A percentile compares a stretch with the other conserved stretches of the same genome.
These are phyloP conservation scores for Melieria picta DNA, from an alignment of 2,888 invertebrate species.

Conservation along the genomic window DNA sequence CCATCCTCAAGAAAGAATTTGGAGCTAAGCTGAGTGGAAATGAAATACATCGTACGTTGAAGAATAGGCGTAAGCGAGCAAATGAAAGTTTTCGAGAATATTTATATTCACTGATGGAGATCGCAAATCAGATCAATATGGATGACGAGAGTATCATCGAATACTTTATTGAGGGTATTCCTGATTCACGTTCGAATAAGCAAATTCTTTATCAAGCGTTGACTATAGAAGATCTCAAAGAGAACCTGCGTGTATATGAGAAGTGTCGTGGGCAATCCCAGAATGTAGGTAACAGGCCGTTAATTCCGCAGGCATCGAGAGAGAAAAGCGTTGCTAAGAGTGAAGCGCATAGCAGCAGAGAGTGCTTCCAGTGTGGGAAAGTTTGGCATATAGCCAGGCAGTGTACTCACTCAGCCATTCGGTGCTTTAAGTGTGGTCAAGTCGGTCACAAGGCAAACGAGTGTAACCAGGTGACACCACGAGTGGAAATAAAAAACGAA, in stretches of 20 bases:
- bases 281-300: background rate
- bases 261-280: conserved; percentile 19
- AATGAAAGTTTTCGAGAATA: conserved; percentile 33
- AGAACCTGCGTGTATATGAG: conserved; percentile 34
- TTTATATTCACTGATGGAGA: conserved; percentile 35
- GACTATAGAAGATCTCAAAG: conserved; percentile 33
- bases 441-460: conserved; percentile 4
- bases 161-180: conserved; percentile 39
- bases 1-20: conserved; percentile 22
- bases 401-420: conserved; percentile 18
- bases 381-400: conserved; percentile 20
- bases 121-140: conserved; percentile 21
- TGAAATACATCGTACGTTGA: conserved; percentile 30
- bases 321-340: background rate
- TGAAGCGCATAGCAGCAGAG: background rate
- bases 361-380: conserved; percentile 31
- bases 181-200: conserved; percentile 32
- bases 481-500: conserved; percentile 15
- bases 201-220: conserved; percentile 29
- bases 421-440: conserved; percentile 32
- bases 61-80: conserved; percentile 29
- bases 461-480: background rate
- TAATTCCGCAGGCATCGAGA: background rate
- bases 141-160: conserved; percentile 38
- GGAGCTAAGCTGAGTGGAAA: conserved; percentile 7